Evolutionary conservation across 2,888 invertebrate genomes (phyloP).

Genomic region (Elgonia sp.): DNA sequence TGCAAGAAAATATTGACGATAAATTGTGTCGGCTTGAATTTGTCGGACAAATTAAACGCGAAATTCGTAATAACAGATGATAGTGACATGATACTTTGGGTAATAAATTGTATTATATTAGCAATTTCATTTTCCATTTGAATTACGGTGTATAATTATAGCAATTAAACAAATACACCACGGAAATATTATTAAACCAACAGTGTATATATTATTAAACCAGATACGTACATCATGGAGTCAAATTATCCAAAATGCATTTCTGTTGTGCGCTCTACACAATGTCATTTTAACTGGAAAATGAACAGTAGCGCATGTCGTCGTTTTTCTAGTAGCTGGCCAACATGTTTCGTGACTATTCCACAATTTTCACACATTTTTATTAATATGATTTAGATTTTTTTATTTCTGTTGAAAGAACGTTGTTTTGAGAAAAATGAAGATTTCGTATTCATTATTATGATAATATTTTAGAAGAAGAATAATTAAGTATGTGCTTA

Average conservation of each 20-base stretch:
- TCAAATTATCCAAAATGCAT: slow-evolving; percentile 62
- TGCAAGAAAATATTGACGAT: not conserved
- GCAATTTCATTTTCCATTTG: slow-evolving; percentile 59
- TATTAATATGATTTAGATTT: too few species aligned
- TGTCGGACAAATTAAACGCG: slow-evolving; percentile 29
- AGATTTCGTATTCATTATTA: too few species aligned
- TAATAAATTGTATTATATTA: slow-evolving; percentile 64
- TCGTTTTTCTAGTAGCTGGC: too few species aligned
- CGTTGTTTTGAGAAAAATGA: too few species aligned
- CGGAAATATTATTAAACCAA: slow-evolving; percentile 42
- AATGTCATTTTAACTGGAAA: slow-evolving; percentile 65
- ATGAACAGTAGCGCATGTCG: slow-evolving; percentile 55
- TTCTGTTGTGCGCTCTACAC: slow-evolving; percentile 48
- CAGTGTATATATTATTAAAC: slow-evolving; percentile 58
- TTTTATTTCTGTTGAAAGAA: too few species aligned
- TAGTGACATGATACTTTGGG: slow-evolving; percentile 47
- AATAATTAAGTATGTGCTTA: too few species aligned
- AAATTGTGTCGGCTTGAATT: slow-evolving; percentile 11
- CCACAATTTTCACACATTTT: too few species aligned
- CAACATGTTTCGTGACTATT: too few species aligned
- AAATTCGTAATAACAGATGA: slow-evolving; percentile 48
- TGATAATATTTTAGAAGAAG: too few species aligned
- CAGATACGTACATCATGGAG: slow-evolving; percentile 31
- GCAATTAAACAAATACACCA: slow-evolving; percentile 48
- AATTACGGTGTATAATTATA: slow-evolving; percentile 55